Conservation (phyloP, 2,888 invertebrate species). For the Falcaria lacertinaria region DNA sequence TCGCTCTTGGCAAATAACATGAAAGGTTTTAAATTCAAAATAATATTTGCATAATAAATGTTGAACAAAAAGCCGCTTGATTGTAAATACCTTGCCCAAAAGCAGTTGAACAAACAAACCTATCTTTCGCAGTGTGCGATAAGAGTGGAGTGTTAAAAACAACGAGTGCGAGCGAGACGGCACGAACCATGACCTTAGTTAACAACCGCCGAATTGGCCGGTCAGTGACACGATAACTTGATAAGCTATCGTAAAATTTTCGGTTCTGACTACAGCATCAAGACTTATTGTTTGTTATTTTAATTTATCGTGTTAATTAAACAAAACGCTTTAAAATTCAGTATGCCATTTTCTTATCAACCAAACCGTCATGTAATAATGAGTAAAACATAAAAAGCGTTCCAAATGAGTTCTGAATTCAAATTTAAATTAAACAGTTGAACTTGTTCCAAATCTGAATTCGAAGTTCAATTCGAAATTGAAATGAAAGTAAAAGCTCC, state of each 20-base stretch:
- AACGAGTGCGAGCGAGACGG: slow-evolving; percentile 25
- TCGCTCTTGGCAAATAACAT: no score
- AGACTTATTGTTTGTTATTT: slow-evolving; percentile 15
- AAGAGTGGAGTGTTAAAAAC: slow-evolving; percentile 12
- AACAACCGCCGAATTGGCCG: slow-evolving; percentile 46
- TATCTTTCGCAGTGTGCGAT: slow-evolving; percentile 13
- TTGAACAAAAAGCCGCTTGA: no score
- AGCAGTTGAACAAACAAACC: slow-evolving; percentile 25
- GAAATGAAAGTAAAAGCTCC: slow-evolving; percentile 67
- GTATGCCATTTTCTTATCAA: no score
- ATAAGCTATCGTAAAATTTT: slow-evolving; percentile 42
- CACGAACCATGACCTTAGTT: slow-evolving; percentile 61
- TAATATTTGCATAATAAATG: no score
- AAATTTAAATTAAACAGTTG: background rate
- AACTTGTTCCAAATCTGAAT: background rate
- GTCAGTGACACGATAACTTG: slow-evolving; percentile 53
- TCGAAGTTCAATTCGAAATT: slow-evolving; percentile 24
- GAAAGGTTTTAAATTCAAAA: no score
- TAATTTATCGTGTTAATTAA: slow-evolving; percentile 1
- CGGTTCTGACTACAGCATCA: slow-evolving; percentile 20
- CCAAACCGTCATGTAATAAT: no score
- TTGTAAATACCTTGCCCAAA: background rate
- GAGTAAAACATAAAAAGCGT: no score
- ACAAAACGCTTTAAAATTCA: no score
- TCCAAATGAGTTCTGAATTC: no score